Evolutionary conservation across 2,888 invertebrate species (phyloP).

Genomic region (Leucoma salicis): DNA sequence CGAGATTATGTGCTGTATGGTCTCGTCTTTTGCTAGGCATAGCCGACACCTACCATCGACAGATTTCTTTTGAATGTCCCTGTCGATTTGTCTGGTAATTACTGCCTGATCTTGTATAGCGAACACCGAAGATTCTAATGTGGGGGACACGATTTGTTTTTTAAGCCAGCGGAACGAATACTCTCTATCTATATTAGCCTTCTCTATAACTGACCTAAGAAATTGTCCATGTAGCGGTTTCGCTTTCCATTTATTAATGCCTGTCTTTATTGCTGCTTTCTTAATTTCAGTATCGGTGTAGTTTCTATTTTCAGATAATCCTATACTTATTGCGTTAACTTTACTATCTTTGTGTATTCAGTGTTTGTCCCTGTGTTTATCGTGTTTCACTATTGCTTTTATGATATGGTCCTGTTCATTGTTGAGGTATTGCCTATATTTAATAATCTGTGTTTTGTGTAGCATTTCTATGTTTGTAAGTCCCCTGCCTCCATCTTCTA

Average conservation of each 20-base stretch:
- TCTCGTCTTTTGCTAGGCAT: constrained; percentile 12
- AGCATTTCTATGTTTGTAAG: no score
- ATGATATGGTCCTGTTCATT: no score
- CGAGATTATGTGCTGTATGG: constrained; percentile 18
- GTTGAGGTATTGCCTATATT: no score
- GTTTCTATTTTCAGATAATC: no score
- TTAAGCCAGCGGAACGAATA: constrained; percentile 4
- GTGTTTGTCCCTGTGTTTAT: no score
- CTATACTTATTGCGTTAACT: no score
- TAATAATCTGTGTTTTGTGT: no score
- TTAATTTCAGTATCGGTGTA: constrained; percentile 2
- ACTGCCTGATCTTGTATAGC: constrained; percentile 5
- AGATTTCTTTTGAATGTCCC: constrained; percentile 2
- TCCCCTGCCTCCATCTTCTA: no score
- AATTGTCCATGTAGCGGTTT: background rate
- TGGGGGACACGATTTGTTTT: constrained; percentile 1
- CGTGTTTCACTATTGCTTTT: no score
- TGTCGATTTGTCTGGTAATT: background rate
- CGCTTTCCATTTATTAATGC: background rate
- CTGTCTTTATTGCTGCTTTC: background rate
- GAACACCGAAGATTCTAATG: constrained; percentile 3
- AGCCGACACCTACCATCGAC: constrained; percentile 13
- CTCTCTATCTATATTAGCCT: background rate
- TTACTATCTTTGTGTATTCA: no score
- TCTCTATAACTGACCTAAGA: background rate